Conservation (phyloP, 2,888 invertebrate genomes). For the Laspeyria flexula region DNA sequence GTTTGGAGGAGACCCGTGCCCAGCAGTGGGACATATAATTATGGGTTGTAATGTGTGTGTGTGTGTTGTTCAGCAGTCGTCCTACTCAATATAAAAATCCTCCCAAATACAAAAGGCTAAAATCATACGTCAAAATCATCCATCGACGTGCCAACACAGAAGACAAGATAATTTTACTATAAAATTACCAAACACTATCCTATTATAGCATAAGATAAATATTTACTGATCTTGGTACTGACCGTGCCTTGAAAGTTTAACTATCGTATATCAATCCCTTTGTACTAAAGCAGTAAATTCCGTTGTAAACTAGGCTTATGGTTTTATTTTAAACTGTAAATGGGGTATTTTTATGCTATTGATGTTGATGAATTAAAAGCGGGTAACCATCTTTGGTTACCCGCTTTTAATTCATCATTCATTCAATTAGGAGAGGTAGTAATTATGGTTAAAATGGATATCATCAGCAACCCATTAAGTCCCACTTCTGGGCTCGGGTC, state of each 20-base stretch:
- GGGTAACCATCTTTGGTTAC: neutral
- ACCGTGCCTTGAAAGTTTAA: constrained; percentile 32
- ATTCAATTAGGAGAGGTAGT: too few relatives aligned
- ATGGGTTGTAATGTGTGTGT: too few relatives aligned
- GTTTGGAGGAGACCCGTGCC: too few relatives aligned
- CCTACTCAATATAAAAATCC: too few relatives aligned
- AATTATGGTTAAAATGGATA: too few relatives aligned
- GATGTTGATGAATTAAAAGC: constrained; percentile 17
- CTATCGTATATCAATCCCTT: constrained; percentile 42
- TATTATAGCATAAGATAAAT: constrained; percentile 11
- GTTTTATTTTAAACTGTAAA: constrained; percentile 43
- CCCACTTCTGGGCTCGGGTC: too few relatives aligned
- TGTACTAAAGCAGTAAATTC: constrained; percentile 42
- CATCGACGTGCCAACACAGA: neutral
- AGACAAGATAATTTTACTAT: neutral
- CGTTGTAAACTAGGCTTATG: constrained; percentile 30
- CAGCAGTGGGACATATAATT: too few relatives aligned
- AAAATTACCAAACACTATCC: constrained; percentile 1
- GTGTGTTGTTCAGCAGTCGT: too few relatives aligned
- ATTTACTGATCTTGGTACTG: constrained; percentile 9
- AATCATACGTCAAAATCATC: too few relatives aligned
- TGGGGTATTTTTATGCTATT: constrained; percentile 36
- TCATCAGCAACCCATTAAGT: too few relatives aligned
- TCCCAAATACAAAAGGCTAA: too few relatives aligned
- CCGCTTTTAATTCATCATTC: too few relatives aligned